Percentiles rank a stretch among this genome's conserved stretches.
Evolutionary conservation across 2,113 vertebrate genomes (phyloP).

Genomic region (Laterallus jamaicensis): DNA sequence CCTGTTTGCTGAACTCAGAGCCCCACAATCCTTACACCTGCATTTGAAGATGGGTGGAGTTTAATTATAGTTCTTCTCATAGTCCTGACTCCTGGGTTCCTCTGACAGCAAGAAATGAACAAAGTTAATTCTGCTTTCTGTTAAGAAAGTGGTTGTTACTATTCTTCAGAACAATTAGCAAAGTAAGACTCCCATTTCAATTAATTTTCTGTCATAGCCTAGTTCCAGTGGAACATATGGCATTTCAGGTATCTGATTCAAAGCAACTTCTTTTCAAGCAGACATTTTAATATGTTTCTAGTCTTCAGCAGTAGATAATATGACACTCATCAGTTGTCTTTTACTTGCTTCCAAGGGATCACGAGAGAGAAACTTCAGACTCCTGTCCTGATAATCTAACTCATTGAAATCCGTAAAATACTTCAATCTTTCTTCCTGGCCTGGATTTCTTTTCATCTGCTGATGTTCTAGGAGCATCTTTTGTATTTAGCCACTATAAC

Average conservation of each 20-base stretch:
- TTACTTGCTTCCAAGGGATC: not conserved
- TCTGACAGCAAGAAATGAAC: not conserved
- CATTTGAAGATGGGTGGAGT: constrained; percentile 12
- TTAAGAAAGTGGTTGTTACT: not conserved
- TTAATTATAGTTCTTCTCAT: constrained; percentile 39
- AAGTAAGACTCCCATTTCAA: not conserved
- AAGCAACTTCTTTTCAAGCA: not conserved
- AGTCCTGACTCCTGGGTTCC: not conserved
- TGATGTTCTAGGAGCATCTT: not conserved
- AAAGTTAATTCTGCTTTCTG: not conserved
- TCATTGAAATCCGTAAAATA: not conserved
- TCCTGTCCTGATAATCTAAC: not conserved
- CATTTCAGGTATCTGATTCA: not conserved
- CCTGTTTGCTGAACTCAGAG: too few species aligned
- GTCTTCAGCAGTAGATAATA: not conserved
- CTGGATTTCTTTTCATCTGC: not conserved
- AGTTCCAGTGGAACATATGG: not conserved
- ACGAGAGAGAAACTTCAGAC: not conserved
- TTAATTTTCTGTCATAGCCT: not conserved
- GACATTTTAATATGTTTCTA: not conserved
- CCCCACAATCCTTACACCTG: not conserved
- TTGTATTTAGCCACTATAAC: not conserved
- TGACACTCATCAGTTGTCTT: not conserved
- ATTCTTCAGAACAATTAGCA: not conserved
- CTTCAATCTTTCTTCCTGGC: not conserved